Evolutionary conservation across 1,140 invertebrate species (phyloP).

Genomic region (Cydia splendana): DNA sequence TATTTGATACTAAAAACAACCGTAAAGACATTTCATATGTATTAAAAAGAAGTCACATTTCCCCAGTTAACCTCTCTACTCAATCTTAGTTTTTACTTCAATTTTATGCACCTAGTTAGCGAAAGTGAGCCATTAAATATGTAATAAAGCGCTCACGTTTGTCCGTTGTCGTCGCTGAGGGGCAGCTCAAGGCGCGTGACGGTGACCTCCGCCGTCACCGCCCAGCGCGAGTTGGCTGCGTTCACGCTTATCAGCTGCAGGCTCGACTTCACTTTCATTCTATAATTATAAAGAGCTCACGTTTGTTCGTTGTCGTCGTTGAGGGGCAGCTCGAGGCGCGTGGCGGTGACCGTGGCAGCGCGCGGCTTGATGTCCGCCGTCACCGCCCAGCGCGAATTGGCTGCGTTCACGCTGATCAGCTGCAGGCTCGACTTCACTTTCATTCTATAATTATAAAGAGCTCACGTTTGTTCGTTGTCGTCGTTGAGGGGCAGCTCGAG

Average conservation of each 20-base stretch:
- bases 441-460: conserved; percentile 82
- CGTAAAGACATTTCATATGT: no score
- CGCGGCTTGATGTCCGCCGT: conserved; percentile 91
- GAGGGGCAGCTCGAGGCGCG: conserved; percentile 82
- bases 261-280: conserved; percentile 92
- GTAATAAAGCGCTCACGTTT: conserved; percentile 34
- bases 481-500: conserved; percentile 79
- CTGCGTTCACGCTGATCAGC: conserved; percentile 89
- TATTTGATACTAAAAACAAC: no score
- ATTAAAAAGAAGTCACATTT: no score
- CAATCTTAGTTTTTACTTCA: no score
- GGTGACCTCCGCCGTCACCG: conserved; percentile 85
- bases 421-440: conserved; percentile 92
- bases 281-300: conserved; percentile 72
- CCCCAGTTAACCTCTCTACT: no score
- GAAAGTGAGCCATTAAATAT: no score
- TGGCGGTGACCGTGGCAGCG: conserved; percentile 91
- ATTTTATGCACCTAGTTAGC: no score
- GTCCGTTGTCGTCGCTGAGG: conserved; percentile 62
- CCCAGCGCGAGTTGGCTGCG: conserved; percentile 89
- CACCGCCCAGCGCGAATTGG: conserved; percentile 90
- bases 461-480: conserved; percentile 50
- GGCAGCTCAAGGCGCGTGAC: no score
- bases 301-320: conserved; percentile 57
- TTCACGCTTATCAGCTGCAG: conserved; percentile 90